These are phyloP conservation scores for Megaceryle maxima DNA, from an alignment of 2,113 vertebrate species.

Conservation along the genomic window DNA sequence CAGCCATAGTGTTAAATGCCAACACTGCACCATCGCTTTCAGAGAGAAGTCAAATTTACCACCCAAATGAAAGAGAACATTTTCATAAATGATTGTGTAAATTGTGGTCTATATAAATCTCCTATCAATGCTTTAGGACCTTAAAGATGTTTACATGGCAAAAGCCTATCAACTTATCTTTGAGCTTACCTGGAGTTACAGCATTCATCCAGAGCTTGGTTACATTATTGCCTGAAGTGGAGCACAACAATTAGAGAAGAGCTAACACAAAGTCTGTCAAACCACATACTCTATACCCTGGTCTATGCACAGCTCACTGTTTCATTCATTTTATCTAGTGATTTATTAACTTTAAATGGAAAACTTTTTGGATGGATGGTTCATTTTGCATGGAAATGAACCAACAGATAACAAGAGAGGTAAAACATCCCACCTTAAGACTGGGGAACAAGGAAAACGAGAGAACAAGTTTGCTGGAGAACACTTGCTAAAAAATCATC, in stretches of 20 bases:
- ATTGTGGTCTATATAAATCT: neutral
- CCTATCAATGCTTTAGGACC: neutral
- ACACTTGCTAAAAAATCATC: neutral
- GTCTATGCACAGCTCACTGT: neutral
- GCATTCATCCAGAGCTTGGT: neutral
- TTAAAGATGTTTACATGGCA: neutral
- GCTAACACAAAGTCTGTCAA: neutral
- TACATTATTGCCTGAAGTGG: neutral
- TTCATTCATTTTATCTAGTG: neutral
- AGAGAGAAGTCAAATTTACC: neutral
- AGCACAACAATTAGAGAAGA: neutral
- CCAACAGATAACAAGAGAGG: neutral
- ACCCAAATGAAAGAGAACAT: neutral
- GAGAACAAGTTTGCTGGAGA: neutral
- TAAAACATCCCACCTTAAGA: neutral
- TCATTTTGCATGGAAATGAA: neutral
- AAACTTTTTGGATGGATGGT: neutral
- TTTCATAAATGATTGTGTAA: neutral
- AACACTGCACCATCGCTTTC: neutral
- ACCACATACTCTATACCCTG: neutral
- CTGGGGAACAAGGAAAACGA: neutral
- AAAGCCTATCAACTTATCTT: conserved; percentile 43
- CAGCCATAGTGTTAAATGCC: neutral
- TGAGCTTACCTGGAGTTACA: neutral
- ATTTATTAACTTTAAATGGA: neutral